Percentiles rank a stretch among this genome's conserved stretches.
Evolutionary conservation across 2,888 invertebrate genomes (phyloP).

Genomic region (Ennomos fuscantarius): DNA sequence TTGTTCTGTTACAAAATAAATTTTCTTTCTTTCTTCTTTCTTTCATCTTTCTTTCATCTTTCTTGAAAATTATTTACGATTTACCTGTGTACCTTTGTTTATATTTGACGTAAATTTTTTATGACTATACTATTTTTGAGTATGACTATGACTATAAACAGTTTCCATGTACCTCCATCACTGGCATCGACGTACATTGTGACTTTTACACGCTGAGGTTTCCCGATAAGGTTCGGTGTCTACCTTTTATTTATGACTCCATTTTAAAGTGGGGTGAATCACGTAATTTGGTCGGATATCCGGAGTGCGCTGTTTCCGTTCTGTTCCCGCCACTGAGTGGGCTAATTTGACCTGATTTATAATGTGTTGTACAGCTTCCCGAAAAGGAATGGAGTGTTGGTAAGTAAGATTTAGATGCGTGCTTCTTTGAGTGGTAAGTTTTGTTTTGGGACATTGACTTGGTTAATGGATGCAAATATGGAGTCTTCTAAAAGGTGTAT

Average conservation of each 20-base stretch:
- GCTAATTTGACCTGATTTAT: slow-evolving; percentile 37
- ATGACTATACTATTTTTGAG: too few species aligned
- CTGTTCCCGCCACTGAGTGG: not conserved
- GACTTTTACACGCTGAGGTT: slow-evolving; percentile 35
- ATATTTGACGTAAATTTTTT: too few species aligned
- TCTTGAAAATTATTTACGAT: too few species aligned
- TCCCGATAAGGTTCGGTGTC: slow-evolving; percentile 74
- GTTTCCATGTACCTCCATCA: not conserved
- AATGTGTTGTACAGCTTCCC: slow-evolving; percentile 34
- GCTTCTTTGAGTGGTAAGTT: not conserved
- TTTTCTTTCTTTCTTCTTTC: too few species aligned
- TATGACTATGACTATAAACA: too few species aligned
- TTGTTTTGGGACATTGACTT: not conserved
- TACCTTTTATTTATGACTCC: slow-evolving; percentile 83
- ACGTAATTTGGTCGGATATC: slow-evolving; percentile 62
- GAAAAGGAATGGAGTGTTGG: slow-evolving; percentile 15
- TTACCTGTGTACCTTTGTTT: too few species aligned
- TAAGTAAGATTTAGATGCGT: slow-evolving; percentile 9
- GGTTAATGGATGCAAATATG: too few species aligned
- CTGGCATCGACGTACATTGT: slow-evolving; percentile 10
- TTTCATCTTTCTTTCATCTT: too few species aligned
- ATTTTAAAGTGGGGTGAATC: slow-evolving; percentile 80
- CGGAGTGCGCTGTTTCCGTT: slow-evolving; percentile 5
- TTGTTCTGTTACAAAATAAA: too few species aligned
- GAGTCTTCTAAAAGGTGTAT: too few species aligned